Evolutionary conservation across 1,140 invertebrate genomes (phyloP), one percentile per base, ranked within the genome.

Genomic region (Sycophila sp.): DNA sequence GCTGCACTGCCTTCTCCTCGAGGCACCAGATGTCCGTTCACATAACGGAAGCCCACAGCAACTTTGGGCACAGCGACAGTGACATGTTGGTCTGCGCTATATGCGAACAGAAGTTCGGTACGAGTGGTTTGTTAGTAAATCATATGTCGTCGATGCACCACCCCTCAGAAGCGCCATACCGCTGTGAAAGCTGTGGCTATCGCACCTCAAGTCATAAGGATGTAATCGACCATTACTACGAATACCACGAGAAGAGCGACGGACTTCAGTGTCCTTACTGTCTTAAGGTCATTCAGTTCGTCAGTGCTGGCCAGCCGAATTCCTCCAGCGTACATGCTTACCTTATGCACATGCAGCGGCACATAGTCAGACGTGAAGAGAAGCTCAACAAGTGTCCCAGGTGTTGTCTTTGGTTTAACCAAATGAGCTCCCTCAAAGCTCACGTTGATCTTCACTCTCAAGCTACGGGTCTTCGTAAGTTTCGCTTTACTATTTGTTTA

Each of bases 141-240:
- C 94, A 95, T 81, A 89, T 95, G 87, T 90, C 92, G 68, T 90
- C 89, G 67, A 90, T 89, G 70, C 94, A 96, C 84, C 87, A 88
- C 68, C 91, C 90, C 24, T 87, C 90, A 4, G 94, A 96, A 81
- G 88, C 95, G 82, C 94, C 94, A 1, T 96, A 95, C 80, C 85
- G 86, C 38, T 95, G 94, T 79, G 90, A 90, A 26, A 88, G 89
- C 28, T 95, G 94, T 76, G 83, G 87, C 53, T 94, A 92, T 82
- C 88, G 92, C 40, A 89, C 90, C 15, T 95, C 94, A 8, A 91
- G 92, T 66, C 93, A 94, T 80, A 90, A 91, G 69, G 87, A 91
- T 72, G 85, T 90, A 22, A 88, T 94, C 49, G 89, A 93, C 77
- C 94, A 95, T 84, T 93, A 90, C 78, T 90, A 91, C 75, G 81